Base-by-base conservation (phyloP, 53 echinoderm and acorn worm genomes). In the Zoroaster sp. region DNA sequence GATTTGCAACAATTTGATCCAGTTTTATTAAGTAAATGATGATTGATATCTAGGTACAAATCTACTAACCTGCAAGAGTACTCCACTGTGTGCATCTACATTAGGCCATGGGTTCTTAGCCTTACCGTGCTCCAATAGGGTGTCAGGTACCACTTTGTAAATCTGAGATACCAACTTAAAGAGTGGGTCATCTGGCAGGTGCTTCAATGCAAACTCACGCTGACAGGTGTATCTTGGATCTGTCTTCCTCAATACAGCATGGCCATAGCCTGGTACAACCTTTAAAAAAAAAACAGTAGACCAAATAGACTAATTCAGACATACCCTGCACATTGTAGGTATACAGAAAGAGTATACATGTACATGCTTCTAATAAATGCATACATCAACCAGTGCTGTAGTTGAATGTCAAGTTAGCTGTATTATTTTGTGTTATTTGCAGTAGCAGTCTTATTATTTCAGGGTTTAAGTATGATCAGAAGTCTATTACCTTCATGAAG, bases 251-350 rank as follows among this genome's bases (percentile, higher is more conserved):
- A 98, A 87, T 11, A 98, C 98, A 74, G 98, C 98, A 80, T 98
- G 98, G 14, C 98, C 98, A 45, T 95, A 98, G 39, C 98, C 98
- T 68, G 98, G 98, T 68, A 98, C 98, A 79, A 98, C 98, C 98
- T 98, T 83, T 12, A 8, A 14, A 86, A 70, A 23, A 70, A 69
- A 45, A 77, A 77, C 40, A 77, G 20, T 18, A 9, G 18, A 18
- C 55, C 55, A 55, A n/a, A n/a, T n/a, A n/a, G n/a, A n/a, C n/a
- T n/a, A n/a, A n/a, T n/a, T n/a, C n/a, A n/a, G n/a, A n/a, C n/a
- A n/a, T n/a, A n/a, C n/a, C n/a, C n/a, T n/a, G n/a, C n/a, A n/a
- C n/a, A n/a, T n/a, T n/a, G n/a, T n/a, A n/a, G n/a, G n/a, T n/a
- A n/a, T n/a, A n/a, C n/a, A n/a, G n/a, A n/a, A n/a, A n/a, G n/a